Evolutionary conservation across 2,113 vertebrate species (phyloP).

Genomic region (Serilophus lunatus): DNA sequence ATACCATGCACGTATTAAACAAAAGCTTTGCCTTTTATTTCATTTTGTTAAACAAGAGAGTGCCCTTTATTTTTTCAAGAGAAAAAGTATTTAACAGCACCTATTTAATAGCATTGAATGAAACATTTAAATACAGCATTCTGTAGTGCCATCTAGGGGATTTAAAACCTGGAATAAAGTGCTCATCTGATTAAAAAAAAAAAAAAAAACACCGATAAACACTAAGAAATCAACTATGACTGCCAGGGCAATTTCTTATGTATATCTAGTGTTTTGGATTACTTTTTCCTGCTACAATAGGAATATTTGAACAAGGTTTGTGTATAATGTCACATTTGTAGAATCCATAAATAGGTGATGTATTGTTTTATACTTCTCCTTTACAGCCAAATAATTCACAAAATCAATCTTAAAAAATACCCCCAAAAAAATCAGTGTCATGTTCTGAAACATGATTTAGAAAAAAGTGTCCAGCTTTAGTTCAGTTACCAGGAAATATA

Average conservation of each 20-base stretch:
- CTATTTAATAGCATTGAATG: conserved; percentile 47
- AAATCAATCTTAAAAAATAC: conserved; percentile 42
- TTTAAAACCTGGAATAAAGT: conserved; percentile 26
- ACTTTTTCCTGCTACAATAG: conserved; percentile 32
- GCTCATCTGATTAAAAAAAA: conserved; percentile 15
- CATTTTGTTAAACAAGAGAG: conserved; percentile 40
- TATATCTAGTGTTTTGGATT: neutral
- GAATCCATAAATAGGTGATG: neutral
- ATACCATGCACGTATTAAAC: neutral
- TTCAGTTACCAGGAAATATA: neutral
- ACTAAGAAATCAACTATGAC: conserved; percentile 23
- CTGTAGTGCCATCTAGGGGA: conserved; percentile 82
- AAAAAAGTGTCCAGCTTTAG: neutral
- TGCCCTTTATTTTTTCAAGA: conserved; percentile 61
- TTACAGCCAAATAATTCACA: conserved; percentile 53
- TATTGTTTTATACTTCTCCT: neutral
- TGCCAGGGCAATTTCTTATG: conserved; percentile 26
- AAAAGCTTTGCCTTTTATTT: neutral
- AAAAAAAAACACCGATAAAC: neutral
- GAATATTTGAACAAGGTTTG: conserved; percentile 32
- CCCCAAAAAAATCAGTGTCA: conserved; percentile 21
- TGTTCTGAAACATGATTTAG: conserved; percentile 18
- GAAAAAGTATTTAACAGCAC: conserved; percentile 47
- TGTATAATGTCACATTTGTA: neutral
- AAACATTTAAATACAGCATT: conserved; percentile 69